Conservation (phyloP, 2,113 vertebrate species). For the Ailurus styani region DNA sequence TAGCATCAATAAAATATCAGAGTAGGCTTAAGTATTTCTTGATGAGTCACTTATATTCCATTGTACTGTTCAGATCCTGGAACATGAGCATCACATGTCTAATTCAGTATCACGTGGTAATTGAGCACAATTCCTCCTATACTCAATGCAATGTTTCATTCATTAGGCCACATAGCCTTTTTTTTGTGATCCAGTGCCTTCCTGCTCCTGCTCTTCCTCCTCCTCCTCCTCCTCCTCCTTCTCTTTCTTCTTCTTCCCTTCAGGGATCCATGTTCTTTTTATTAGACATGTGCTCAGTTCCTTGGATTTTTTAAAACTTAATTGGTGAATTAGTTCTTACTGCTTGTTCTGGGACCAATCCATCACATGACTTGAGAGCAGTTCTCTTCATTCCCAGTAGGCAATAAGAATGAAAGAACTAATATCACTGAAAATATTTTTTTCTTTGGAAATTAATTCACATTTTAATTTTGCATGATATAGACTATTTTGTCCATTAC, state of each 20-base stretch:
- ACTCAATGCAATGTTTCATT: not conserved
- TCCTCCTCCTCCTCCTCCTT: not conserved
- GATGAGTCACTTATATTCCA: not conserved
- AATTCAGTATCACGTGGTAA: not conserved
- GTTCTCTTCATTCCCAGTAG: not conserved
- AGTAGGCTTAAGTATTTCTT: not conserved
- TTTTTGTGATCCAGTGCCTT: not conserved
- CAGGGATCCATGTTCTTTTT: slow-evolving; percentile 36
- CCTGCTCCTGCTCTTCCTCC: too few relatives aligned
- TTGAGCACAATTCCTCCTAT: not conserved
- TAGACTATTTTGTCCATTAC: slow-evolving; percentile 3
- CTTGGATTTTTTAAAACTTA: slow-evolving; percentile 34
- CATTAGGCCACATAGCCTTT: not conserved
- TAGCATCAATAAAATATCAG: not conserved
- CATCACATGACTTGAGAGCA: not conserved
- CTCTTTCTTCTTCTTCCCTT: not conserved
- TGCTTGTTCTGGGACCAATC: not conserved
- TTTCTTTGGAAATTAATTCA: not conserved
- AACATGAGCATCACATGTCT: not conserved
- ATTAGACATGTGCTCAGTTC: slow-evolving; percentile 1
- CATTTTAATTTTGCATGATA: slow-evolving; percentile 38
- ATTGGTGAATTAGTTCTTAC: slow-evolving; percentile 16
- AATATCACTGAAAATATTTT: not conserved
- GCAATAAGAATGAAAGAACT: slow-evolving; percentile 15
- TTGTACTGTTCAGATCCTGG: not conserved